Conservation (phyloP, 2,113 vertebrate genomes). For the Pteronura brasiliensis region DNA sequence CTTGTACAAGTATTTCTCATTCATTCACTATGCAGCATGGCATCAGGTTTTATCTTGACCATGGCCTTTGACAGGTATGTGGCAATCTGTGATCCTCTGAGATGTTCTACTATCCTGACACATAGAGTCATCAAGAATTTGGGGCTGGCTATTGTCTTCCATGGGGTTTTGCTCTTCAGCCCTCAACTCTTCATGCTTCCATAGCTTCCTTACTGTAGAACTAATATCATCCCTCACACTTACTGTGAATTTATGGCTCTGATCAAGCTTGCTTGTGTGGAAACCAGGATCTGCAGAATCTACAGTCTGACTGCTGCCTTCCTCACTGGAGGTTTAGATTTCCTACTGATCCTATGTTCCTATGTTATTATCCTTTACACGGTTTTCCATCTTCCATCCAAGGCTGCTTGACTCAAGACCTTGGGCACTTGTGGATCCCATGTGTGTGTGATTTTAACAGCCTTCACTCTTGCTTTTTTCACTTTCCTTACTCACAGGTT, state of each 20-base stretch:
- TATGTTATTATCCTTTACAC: conserved; percentile 27
- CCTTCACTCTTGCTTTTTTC: conserved; percentile 53
- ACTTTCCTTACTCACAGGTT: conserved; percentile 65
- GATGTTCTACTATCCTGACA: conserved; percentile 40
- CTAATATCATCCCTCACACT: conserved; percentile 30
- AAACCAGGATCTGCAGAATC: not conserved
- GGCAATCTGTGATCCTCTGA: conserved; percentile 53
- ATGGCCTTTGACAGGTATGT: conserved; percentile 49
- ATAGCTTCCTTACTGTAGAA: conserved; percentile 27
- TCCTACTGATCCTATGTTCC: conserved; percentile 36
- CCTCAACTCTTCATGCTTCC: conserved; percentile 38
- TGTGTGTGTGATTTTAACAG: conserved; percentile 44
- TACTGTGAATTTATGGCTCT: conserved; percentile 59
- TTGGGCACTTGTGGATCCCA: conserved; percentile 53
- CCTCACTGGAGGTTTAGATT: conserved; percentile 35
- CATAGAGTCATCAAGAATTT: not conserved
- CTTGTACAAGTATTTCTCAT: conserved; percentile 67
- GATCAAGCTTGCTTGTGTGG: conserved; percentile 32
- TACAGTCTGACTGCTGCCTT: conserved; percentile 50
- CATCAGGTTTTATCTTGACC: conserved; percentile 45
- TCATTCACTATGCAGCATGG: conserved; percentile 52
- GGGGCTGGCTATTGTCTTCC: not conserved
- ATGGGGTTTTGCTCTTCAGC: conserved; percentile 13
- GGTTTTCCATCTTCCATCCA: conserved; percentile 25
- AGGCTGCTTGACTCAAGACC: conserved; percentile 14